Evolutionary conservation across 2,888 invertebrate genomes (phyloP).

Genomic region (Luperina nickerlii): DNA sequence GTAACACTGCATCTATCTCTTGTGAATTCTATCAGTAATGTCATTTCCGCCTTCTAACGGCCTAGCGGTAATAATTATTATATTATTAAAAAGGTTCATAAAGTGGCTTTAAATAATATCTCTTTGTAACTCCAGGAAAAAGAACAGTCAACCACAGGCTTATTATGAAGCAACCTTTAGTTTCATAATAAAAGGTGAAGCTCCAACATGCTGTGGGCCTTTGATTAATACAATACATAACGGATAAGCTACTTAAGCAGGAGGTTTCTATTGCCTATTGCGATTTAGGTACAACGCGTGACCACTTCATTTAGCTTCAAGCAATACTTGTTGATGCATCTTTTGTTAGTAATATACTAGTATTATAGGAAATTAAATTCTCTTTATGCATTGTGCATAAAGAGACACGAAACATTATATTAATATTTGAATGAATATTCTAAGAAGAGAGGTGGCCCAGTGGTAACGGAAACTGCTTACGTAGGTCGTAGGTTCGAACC

Average conservation of each 20-base stretch:
- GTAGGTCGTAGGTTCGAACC: no score
- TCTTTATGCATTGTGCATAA: background rate
- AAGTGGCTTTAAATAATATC: conserved; percentile 4
- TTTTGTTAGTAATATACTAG: conserved; percentile 15
- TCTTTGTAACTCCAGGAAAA: conserved; percentile 21
- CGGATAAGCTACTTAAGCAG: conserved; percentile 57
- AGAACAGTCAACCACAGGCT: conserved; percentile 17
- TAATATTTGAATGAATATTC: no score
- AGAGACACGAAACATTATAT: background rate
- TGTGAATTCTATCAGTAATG: background rate
- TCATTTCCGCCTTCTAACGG: background rate
- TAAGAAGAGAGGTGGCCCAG: no score
- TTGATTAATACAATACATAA: conserved; percentile 57
- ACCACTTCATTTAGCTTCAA: conserved; percentile 45
- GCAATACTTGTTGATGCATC: conserved; percentile 41
- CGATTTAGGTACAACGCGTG: conserved; percentile 39
- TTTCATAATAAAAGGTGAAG: conserved; percentile 35
- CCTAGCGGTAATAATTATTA: background rate
- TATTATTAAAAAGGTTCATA: background rate
- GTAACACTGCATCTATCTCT: background rate
- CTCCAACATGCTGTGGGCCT: conserved; percentile 31
- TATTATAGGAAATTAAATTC: background rate
- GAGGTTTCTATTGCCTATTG: conserved; percentile 48
- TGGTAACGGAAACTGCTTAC: no score
- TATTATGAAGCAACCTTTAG: conserved; percentile 30